These are phyloP conservation scores for Eubucco bourcierii DNA, from an alignment of 2,113 vertebrate genomes.

Conservation along the genomic window DNA sequence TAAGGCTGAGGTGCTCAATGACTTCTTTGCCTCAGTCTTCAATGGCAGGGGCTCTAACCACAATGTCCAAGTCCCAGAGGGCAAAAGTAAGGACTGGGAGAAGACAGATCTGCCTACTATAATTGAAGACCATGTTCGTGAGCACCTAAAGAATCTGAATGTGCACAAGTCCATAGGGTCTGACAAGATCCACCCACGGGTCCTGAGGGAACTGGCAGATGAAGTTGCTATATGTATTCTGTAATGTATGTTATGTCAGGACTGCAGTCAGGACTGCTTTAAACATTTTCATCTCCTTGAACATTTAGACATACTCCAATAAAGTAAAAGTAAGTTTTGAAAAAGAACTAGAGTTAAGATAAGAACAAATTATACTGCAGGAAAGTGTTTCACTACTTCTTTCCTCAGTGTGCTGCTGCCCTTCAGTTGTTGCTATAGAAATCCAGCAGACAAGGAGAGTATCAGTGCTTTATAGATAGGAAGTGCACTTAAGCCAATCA, in stretches of 20 bases:
- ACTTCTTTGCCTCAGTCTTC: too few species aligned
- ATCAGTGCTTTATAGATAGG: background rate
- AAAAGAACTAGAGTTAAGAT: background rate
- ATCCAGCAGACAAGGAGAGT: background rate
- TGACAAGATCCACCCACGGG: too few species aligned
- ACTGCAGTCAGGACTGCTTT: background rate
- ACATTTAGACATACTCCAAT: background rate
- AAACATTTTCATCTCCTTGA: background rate
- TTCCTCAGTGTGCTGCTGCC: background rate
- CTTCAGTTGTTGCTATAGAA: constrained; percentile 23
- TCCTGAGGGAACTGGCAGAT: too few species aligned
- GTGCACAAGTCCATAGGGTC: too few species aligned
- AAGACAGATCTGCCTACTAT: too few species aligned
- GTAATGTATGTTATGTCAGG: background rate
- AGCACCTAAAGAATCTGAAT: too few species aligned
- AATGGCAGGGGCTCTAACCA: too few species aligned
- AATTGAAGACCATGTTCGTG: too few species aligned
- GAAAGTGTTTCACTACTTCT: background rate
- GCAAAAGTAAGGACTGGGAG: too few species aligned
- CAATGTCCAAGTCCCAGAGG: too few species aligned
- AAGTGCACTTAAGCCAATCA: constrained; percentile 15
- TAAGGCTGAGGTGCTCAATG: too few species aligned
- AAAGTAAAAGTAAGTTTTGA: background rate
- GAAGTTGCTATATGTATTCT: background rate
- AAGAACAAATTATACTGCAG: constrained; percentile 2